phyloP scores from a whole-genome alignment of 2,113 vertebrate species.

The Fukomys damarensis region DNA sequence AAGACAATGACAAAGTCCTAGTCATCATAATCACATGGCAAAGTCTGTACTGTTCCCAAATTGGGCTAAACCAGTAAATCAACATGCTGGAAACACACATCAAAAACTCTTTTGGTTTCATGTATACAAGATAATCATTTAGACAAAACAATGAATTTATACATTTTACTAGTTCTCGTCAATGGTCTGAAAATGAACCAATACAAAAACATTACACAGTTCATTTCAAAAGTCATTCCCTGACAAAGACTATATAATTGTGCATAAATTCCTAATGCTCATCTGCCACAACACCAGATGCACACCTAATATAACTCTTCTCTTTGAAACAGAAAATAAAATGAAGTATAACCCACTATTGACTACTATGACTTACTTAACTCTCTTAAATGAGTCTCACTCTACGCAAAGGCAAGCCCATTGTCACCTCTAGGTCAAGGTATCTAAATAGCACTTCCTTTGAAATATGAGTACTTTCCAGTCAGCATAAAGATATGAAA shows the following conservation, averaged over 20 bases:
- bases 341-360: not conserved
- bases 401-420: not conserved
- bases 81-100: not conserved
- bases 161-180: not conserved
- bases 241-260: not conserved
- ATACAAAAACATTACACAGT: not conserved
- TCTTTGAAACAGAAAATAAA: conserved; percentile 27
- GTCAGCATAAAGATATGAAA: not conserved
- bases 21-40: not conserved
- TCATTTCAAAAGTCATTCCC: not conserved
- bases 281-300: not conserved
- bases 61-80: not conserved
- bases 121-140: not conserved
- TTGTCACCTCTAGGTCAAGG: not conserved
- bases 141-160: not conserved
- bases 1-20: not conserved
- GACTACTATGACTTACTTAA: not conserved
- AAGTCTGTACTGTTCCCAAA: not conserved
- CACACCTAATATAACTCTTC: not conserved
- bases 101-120: not conserved
- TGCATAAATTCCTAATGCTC: not conserved
- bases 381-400: not conserved
- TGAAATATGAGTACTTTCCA: not conserved
- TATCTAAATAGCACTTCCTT: not conserved
- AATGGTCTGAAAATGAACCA: conserved; percentile 3